These are phyloP conservation scores for Disparrhopalites patrizii DNA, from an alignment of 2,888 invertebrate genomes.

Conservation along the genomic window DNA sequence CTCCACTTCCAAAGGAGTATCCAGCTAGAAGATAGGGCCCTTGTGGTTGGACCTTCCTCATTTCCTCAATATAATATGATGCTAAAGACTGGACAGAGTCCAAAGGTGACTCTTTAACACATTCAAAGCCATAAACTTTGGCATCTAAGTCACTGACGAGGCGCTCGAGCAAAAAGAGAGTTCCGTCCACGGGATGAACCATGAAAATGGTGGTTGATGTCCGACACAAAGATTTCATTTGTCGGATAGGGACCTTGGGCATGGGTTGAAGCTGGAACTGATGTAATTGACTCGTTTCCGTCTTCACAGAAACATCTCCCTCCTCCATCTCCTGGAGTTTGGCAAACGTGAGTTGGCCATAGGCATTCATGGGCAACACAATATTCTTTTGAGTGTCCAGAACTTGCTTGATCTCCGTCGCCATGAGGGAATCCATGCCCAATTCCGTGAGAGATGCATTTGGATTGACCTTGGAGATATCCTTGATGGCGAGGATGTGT, in stretches of 20 bases:
- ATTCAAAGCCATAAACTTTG: conserved; percentile 86
- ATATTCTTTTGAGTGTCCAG: conserved; percentile 85
- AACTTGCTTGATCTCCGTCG: conserved; percentile 90
- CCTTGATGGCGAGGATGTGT: conserved; percentile 68
- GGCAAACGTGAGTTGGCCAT: conserved; percentile 72
- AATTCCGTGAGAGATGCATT: conserved; percentile 72
- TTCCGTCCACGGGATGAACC: conserved; percentile 86
- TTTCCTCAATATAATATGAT: conserved; percentile 59
- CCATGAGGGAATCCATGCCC: conserved; percentile 97
- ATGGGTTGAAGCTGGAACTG: conserved; percentile 73
- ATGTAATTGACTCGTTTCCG: too few species aligned
- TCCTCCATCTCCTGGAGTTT: conserved; percentile 57
- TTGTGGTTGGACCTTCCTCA: not conserved
- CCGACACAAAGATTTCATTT: conserved; percentile 55
- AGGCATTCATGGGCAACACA: conserved; percentile 77
- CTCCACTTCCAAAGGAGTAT: not conserved
- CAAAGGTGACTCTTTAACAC: conserved; percentile 70
- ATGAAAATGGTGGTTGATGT: conserved; percentile 53
- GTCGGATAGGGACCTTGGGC: conserved; percentile 67
- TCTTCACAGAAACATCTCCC: too few species aligned
- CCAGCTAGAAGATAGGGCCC: not conserved
- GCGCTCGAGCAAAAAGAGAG: conserved; percentile 64
- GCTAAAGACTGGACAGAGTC: conserved; percentile 69
- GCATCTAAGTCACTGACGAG: conserved; percentile 69
- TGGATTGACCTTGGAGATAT: conserved; percentile 67